Conservation (phyloP, 2,113 vertebrate genomes). For the Onychostoma macrolepis region DNA sequence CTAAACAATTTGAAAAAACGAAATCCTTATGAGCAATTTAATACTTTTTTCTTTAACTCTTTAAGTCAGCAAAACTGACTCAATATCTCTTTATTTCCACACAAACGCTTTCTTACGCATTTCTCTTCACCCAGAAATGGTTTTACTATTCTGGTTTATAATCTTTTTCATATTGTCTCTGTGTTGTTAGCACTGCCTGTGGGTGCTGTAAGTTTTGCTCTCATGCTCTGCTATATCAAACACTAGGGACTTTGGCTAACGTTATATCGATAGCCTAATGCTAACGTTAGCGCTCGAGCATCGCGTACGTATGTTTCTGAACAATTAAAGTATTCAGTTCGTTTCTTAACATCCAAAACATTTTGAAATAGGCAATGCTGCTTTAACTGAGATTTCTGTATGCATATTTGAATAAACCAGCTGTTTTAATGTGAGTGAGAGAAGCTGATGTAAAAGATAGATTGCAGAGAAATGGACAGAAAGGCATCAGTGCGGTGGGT, state of each 20-base stretch:
- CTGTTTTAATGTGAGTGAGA: neutral
- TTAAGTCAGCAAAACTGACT: no score
- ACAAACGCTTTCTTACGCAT: no score
- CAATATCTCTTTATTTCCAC: no score
- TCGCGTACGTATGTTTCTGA: neutral
- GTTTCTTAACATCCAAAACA: neutral
- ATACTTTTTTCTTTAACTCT: no score
- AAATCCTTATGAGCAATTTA: no score
- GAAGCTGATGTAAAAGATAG: neutral
- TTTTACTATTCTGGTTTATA: no score
- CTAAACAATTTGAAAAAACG: no score
- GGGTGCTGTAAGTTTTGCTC: neutral
- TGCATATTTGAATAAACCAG: neutral
- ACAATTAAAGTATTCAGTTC: neutral
- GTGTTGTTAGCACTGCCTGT: neutral
- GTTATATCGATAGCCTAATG: neutral
- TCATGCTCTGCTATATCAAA: neutral
- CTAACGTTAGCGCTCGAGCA: neutral
- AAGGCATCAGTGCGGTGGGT: fast-evolving
- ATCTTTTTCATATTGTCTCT: neutral
- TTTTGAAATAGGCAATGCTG: neutral
- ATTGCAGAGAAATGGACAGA: neutral
- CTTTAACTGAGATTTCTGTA: neutral
- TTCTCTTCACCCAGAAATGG: no score
- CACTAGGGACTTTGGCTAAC: no score